Evolutionary conservation across 2,113 vertebrate genomes (phyloP), one percentile per base, ranked within the genome.

Genomic region (Spilogale gracilis): DNA sequence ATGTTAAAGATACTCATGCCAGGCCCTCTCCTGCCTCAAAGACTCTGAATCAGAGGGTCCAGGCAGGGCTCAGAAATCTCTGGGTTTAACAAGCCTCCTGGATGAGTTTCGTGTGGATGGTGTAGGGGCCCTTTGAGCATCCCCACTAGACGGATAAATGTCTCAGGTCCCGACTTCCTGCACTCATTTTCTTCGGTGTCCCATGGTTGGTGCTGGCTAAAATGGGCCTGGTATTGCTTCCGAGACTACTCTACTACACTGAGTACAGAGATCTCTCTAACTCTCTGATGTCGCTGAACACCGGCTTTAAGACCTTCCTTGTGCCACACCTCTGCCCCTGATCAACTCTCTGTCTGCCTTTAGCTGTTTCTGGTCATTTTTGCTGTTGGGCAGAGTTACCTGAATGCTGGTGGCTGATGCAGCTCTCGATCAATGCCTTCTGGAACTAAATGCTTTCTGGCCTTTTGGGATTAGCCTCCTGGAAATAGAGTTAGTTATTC

Each of bases 1-100:
- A 43, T 45, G 54, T 67, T 25, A 60, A 65, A 38, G 67, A 12
- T 2, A 4, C 43, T 0, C 0, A 0, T 0, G 23, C 50, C 30
- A 63, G 67, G 69, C 8, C 16, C 5, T 16, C 8, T 56, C 1
- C 6, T 30, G 32, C 18, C 65, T 48, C 60, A 12, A 1, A 79
- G 65, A n/a, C 61, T 50, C 76, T 78, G 65, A 84, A 3, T 67
- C 45, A 17, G 69, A 92, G 38, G 6, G 12, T 20, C 3, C 7
- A 17, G 21, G 10, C 20, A 27, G 30, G 9, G 27, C 32, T 56
- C 38, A 23, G 71, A 14, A 10, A 50, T 61, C 52, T 69, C 43
- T 43, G 21, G 25, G 23, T 45, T 69, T 58, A 58, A 9, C 32
- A 52, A 43, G 14, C 52, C 20, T 56, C 45, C 38, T 9, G 0